phyloP scores from a whole-genome alignment of 2,113 vertebrate genomes.

The Cebidichthys violaceus region DNA sequence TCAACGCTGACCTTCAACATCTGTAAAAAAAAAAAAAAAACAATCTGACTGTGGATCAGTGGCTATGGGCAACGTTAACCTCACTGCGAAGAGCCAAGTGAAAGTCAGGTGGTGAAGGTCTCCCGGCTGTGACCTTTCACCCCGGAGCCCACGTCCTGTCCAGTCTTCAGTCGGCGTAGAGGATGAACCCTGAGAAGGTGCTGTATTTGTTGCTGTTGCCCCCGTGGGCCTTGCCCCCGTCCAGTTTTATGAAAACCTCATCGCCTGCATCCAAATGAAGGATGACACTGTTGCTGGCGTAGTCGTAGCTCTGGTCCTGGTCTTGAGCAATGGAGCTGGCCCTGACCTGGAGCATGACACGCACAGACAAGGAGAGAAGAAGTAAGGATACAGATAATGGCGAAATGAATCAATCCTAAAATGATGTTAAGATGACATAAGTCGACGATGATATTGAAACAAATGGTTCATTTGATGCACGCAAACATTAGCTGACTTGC shows the following conservation, averaged over 20 bases:
- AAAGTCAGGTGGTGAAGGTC: conserved; percentile 58
- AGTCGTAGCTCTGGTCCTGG: conserved; percentile 98
- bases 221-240: conserved; percentile 96
- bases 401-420: background rate
- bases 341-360: conserved; percentile 86
- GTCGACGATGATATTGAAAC: background rate
- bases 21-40: no score
- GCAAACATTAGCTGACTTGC: background rate
- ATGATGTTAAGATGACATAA: background rate
- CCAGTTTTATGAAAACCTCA: conserved; percentile 97
- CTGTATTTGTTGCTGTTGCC: conserved; percentile 99
- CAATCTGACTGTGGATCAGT: conserved; percentile 57
- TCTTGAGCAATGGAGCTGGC: conserved; percentile 98
- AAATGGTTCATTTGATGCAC: background rate
- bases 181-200: conserved; percentile 98
- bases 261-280: conserved; percentile 96
- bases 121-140: conserved; percentile 53
- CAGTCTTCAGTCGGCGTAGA: conserved; percentile 91
- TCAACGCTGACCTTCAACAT: conserved; percentile 26
- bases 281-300: conserved; percentile 98
- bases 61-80: conserved; percentile 63
- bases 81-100: conserved; percentile 42
- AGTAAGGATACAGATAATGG: background rate
- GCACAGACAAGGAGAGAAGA: conserved; percentile 11
- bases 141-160: conserved; percentile 8